These are phyloP conservation scores for Horisme vitalbata DNA, from an alignment of 2,888 invertebrate species.

Conservation along the genomic window DNA sequence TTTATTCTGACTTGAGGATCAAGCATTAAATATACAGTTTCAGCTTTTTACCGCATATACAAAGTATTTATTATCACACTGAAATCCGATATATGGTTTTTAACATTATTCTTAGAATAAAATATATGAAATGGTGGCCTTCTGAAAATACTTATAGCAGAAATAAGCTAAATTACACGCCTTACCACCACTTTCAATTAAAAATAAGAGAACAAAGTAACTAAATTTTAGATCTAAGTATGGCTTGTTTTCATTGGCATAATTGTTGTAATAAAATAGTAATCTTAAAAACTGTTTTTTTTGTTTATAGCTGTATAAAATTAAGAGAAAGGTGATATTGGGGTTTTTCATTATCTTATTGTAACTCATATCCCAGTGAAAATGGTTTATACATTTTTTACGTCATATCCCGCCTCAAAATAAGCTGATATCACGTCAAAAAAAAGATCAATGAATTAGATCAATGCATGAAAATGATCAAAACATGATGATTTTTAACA, in stretches of 20 bases:
- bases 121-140: slow-evolving; percentile 19
- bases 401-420: no score
- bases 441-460: no score
- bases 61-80: slow-evolving; percentile 70
- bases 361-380: no score
- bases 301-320: no score
- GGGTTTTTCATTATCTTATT: no score
- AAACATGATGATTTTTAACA: no score
- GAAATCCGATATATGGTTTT: slow-evolving; percentile 68
- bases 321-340: no score
- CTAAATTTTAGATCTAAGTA: not conserved
- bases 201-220: not conserved
- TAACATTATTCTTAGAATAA: slow-evolving; percentile 25
- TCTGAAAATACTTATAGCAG: slow-evolving; percentile 1
- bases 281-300: no score
- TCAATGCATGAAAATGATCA: no score
- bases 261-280: not conserved
- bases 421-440: no score
- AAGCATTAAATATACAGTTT: slow-evolving; percentile 50
- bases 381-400: no score
- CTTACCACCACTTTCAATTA: not conserved
- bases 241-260: not conserved
- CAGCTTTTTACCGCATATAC: slow-evolving; percentile 43
- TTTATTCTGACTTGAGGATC: slow-evolving; percentile 62
- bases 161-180: not conserved